Evolutionary conservation across 2,113 vertebrate genomes (phyloP), one percentile per base, ranked within the genome.

Genomic region (Petroica traversi): DNA sequence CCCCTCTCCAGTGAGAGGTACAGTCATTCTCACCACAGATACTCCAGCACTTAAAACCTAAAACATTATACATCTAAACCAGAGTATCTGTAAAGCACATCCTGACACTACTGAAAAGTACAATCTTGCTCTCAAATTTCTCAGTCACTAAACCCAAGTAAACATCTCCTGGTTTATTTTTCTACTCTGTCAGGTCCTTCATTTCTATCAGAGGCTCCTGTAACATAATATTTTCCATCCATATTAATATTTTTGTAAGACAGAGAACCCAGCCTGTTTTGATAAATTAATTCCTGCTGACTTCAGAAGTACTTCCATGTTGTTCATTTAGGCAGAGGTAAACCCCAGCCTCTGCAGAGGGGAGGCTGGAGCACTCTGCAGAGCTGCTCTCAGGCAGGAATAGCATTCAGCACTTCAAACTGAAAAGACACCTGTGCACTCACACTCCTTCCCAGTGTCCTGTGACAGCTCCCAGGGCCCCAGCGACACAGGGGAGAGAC

Each of bases 401-500:
- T 13, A 57, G 15, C 51, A 12, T 5, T 2, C 13, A 66, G 33
- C 46, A 9, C 68, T 12, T 14, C 0, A 2, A 3, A 6, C 23
- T 1, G 12, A 15, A 3, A 22, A 5, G n/a, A 24, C 29, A 48
- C 33, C 19, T 1, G 1, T 18, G 40, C 23, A 28, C 7, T 16
- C 52, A 57, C 31, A 36, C 0, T 26, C 5, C 41, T 12, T 31
- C 48, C 4, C 68, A 2, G 25, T 3, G 34, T 25, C 59, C 78
- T 28, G 33, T 1, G 0, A 12, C 61, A 25, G 36, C n/a, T 19
- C 29, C 36, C 3, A 1, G 4, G 12, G 41, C 34, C 19, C 19
- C 23, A 23, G 9, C 0, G n/a, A 41, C 23, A 7, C 11, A 1
- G 12, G 22, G 34, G 9, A 38, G 61, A 48, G 61, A 28, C 1